Percentiles rank a stretch among this genome's conserved stretches.
Evolutionary conservation across 2,113 vertebrate species (phyloP).

Genomic region (Procavia capensis): DNA sequence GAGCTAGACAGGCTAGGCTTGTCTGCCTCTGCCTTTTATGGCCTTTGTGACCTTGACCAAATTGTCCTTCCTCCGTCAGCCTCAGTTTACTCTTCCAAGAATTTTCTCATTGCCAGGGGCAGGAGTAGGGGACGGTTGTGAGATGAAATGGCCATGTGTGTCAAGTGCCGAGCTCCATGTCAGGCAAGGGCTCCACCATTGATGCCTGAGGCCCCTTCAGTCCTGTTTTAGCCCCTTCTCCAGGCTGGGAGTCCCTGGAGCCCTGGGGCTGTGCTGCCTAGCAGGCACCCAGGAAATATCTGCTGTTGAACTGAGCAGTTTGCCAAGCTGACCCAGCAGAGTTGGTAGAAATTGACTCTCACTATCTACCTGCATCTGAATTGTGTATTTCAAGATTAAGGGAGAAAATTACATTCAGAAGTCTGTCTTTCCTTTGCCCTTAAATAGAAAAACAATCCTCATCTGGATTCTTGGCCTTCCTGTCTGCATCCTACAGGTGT

Average conservation of each 20-base stretch:
- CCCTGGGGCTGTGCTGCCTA: no score
- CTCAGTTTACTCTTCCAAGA: not conserved
- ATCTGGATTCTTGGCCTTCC: not conserved
- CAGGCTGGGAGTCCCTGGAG: not conserved
- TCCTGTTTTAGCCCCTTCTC: no score
- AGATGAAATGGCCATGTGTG: not conserved
- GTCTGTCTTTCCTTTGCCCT: not conserved
- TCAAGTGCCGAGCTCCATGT: not conserved
- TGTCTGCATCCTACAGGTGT: not conserved
- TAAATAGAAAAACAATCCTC: not conserved
- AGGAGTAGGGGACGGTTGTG: fast-evolving
- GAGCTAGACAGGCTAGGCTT: not conserved
- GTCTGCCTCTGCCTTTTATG: not conserved
- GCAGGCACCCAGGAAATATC: not conserved
- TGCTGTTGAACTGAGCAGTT: not conserved
- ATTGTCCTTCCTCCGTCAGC: not conserved
- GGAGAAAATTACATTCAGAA: not conserved
- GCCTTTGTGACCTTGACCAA: not conserved
- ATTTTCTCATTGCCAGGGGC: not conserved
- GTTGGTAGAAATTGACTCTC: fast-evolving
- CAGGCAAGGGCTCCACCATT: not conserved
- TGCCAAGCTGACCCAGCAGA: not conserved
- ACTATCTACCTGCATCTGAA: not conserved
- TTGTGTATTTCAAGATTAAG: not conserved
- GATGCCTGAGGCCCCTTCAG: no score